phyloP scores from a whole-genome alignment of 1,140 invertebrate species.

The Cydia amplana region DNA sequence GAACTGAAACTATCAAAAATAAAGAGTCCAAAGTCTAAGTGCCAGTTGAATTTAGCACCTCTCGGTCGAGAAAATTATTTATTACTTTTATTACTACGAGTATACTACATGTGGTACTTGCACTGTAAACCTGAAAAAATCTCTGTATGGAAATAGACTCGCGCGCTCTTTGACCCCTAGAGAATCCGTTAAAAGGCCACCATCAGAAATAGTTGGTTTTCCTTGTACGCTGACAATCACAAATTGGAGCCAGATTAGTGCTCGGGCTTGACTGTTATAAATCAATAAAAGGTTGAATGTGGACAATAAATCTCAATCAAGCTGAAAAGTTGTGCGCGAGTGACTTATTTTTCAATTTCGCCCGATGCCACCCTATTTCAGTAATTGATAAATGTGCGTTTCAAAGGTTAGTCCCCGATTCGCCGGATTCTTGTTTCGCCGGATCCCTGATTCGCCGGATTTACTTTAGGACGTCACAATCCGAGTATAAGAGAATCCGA shows the following conservation, averaged over 20 bases:
- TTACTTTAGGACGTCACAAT: too few relatives aligned
- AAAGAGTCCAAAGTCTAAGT: too few relatives aligned
- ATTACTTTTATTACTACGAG: too few relatives aligned
- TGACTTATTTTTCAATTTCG: slow-evolving; percentile 56
- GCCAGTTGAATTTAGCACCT: too few relatives aligned
- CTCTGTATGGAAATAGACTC: neutral
- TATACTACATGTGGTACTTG: too few relatives aligned
- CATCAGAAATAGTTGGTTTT: neutral
- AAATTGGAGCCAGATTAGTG: slow-evolving; percentile 14
- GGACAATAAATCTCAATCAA: slow-evolving; percentile 56
- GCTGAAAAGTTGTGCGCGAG: slow-evolving; percentile 51
- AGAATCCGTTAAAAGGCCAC: neutral
- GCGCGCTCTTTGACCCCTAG: neutral
- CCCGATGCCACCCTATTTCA: slow-evolving; percentile 45
- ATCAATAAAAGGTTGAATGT: slow-evolving; percentile 32
- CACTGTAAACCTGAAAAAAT: too few relatives aligned
- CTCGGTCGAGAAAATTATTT: too few relatives aligned
- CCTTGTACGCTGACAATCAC: slow-evolving; percentile 15
- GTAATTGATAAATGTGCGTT: slow-evolving; percentile 54
- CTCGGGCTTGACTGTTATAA: slow-evolving; percentile 16
- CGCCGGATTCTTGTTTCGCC: too few relatives aligned
- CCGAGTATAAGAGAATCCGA: too few relatives aligned
- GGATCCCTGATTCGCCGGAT: too few relatives aligned
- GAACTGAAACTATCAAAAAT: too few relatives aligned
- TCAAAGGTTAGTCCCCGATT: too few relatives aligned